Percentiles rank a stretch among this genome's conserved stretches.
These are phyloP conservation scores for Neotoxoptera formosana DNA, from an alignment of 1,140 invertebrate genomes.

Conservation along the genomic window DNA sequence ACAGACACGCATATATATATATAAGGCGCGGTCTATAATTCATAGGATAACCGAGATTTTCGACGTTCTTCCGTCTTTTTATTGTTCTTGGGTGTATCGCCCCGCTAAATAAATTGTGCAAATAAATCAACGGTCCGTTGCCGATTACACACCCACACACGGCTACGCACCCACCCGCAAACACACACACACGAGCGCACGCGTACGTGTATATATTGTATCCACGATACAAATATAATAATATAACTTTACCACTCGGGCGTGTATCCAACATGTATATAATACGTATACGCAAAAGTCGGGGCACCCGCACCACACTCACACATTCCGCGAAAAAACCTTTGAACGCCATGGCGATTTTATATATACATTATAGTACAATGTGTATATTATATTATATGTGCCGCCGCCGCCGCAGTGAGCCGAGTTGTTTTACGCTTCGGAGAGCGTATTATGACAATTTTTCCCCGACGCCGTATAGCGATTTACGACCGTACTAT, in stretches of 20 bases:
- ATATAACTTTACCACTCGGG: conserved; percentile 3
- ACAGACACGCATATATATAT: too few relatives aligned
- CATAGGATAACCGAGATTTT: conserved; percentile 56
- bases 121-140: conserved; percentile 50
- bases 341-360: background rate
- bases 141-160: background rate
- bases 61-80: conserved; percentile 56
- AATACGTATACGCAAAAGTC: background rate
- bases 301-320: background rate
- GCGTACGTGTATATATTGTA: background rate
- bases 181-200: background rate
- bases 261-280: background rate
- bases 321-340: background rate
- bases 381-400: background rate
- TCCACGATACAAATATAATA: background rate
- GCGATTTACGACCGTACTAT: conserved; percentile 1
- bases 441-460: conserved; percentile 18
- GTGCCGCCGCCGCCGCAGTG: background rate
- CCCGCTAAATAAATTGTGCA: conserved; percentile 48
- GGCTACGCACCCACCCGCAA: too few relatives aligned
- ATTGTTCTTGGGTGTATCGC: conserved; percentile 51
- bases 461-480: background rate
- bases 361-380: background rate
- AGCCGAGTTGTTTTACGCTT: background rate
- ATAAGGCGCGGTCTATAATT: conserved; percentile 14